A percentile compares a stretch with the other conserved stretches of the same genome.
Evolutionary conservation across 2,113 vertebrate genomes (phyloP).

Genomic region (Castor canadensis): DNA sequence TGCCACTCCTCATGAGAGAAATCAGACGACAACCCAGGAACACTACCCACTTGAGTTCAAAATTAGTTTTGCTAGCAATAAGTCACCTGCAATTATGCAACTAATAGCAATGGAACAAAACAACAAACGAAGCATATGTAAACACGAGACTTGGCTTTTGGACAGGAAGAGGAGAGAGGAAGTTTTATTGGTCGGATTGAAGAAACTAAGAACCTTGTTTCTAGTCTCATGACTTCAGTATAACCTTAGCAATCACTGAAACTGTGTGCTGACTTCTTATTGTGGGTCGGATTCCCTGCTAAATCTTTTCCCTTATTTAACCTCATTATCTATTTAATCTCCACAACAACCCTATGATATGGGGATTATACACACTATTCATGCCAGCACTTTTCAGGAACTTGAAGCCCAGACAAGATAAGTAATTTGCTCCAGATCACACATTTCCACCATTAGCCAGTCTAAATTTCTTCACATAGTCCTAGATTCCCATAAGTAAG

Average conservation of each 20-base stretch:
- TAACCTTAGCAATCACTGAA: background rate
- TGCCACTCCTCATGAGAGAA: background rate
- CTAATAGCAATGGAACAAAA: conserved; percentile 8
- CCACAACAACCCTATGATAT: background rate
- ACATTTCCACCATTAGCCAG: background rate
- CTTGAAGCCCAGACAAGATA: background rate
- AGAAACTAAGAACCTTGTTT: background rate
- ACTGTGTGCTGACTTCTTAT: background rate
- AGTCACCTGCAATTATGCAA: conserved; percentile 71
- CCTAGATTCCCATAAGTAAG: background rate
- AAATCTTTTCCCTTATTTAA: background rate
- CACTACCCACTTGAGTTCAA: conserved; percentile 72
- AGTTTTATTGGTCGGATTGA: background rate
- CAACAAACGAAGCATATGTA: conserved; percentile 11
- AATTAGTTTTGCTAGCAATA: conserved; percentile 66
- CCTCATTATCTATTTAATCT: background rate
- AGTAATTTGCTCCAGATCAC: background rate
- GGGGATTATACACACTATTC: background rate
- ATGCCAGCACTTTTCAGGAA: background rate
- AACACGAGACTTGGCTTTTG: background rate
- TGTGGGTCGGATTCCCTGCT: background rate
- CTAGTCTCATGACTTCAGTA: background rate
- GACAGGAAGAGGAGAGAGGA: background rate
- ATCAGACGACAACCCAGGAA: conserved; percentile 70
- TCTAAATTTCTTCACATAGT: background rate